Percentiles rank a stretch among this genome's conserved stretches.
Conservation (phyloP, 2,113 vertebrate species). For the Arvicanthis niloticus region DNA sequence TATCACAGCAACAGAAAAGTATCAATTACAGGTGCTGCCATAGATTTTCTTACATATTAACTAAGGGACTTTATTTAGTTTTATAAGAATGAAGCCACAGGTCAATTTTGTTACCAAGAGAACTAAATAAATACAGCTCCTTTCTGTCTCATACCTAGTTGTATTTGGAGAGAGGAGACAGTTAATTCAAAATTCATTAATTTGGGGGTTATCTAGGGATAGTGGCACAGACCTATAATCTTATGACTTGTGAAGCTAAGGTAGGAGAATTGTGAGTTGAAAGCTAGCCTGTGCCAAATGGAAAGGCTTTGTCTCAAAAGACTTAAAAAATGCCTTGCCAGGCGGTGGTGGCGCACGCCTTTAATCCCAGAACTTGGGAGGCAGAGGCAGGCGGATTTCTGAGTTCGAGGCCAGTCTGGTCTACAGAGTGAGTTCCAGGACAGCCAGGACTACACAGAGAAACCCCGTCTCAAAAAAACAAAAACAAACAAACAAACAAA, state of each 20-base stretch:
- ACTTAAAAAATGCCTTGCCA: not conserved
- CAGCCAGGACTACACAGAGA: no score
- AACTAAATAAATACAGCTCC: not conserved
- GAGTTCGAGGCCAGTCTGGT: no score
- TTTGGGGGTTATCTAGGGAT: not conserved
- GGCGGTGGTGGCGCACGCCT: no score
- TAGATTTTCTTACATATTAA: not conserved
- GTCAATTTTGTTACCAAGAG: not conserved
- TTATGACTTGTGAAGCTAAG: not conserved
- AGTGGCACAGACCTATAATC: not conserved
- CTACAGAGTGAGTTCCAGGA: no score
- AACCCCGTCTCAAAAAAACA: no score
- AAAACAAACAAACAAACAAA: no score
- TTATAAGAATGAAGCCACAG: slow-evolving; percentile 54
- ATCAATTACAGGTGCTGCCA: not conserved
- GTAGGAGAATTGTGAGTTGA: no score
- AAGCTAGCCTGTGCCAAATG: not conserved
- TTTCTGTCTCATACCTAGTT: not conserved
- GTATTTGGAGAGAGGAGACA: slow-evolving; percentile 47
- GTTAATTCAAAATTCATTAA: slow-evolving; percentile 26
- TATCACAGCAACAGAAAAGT: not conserved
- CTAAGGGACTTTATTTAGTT: slow-evolving; percentile 16
- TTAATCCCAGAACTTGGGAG: no score
- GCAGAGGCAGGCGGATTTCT: no score
- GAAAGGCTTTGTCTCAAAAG: not conserved